A percentile compares a stretch with the other conserved stretches of the same genome.
phyloP scores from a whole-genome alignment of 1,140 invertebrate species.

The Fopius arisanus region DNA sequence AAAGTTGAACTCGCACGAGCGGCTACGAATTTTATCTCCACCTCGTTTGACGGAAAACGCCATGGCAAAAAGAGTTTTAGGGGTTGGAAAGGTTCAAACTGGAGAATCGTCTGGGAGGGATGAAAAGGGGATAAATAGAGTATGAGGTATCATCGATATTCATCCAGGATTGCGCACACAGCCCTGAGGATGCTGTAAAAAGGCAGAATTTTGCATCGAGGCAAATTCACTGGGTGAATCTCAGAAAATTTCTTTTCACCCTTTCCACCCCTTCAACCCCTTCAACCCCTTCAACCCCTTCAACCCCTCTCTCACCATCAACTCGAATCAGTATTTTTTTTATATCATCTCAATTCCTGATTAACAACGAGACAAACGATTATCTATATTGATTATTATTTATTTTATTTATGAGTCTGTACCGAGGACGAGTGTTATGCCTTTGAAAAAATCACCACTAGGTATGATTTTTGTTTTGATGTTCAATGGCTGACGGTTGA shows the following conservation, averaged over 20 bases:
- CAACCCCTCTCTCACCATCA: no score
- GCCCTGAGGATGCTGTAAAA: slow-evolving; percentile 15
- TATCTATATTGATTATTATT: no score
- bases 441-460: neutral
- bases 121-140: neutral
- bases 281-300: no score
- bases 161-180: slow-evolving; percentile 15
- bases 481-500: neutral
- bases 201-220: slow-evolving; percentile 30
- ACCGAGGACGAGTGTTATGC: neutral
- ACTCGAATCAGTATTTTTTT: neutral
- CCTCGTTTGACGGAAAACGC: slow-evolving; percentile 30
- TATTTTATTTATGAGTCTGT: no score
- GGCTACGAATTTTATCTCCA: slow-evolving; percentile 33
- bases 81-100: neutral
- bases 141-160: slow-evolving; percentile 32
- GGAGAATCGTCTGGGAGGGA: neutral
- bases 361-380: no score
- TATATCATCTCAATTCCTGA: neutral
- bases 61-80: neutral
- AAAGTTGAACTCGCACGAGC: slow-evolving; percentile 28
- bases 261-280: slow-evolving; percentile 1
- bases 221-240: neutral
- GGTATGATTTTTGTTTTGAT: neutral
- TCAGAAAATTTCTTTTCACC: neutral